phyloP scores from a whole-genome alignment of 2,888 invertebrate species.

The Cephus runcator region DNA sequence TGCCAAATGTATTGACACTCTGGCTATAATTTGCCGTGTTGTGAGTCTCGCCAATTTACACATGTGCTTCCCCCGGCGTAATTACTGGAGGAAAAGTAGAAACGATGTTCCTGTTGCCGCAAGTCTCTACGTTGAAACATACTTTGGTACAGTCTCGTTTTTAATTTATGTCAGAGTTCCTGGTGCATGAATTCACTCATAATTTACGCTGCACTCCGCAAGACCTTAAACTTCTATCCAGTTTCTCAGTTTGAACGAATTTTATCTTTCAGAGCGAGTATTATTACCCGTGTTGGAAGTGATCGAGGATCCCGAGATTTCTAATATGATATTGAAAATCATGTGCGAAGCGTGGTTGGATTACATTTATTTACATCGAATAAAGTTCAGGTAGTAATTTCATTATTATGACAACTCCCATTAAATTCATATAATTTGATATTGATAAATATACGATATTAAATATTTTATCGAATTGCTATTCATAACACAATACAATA shows the following conservation, averaged over 20 bases:
- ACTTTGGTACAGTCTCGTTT: slow-evolving; percentile 70
- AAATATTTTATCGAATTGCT: background rate
- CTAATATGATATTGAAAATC: slow-evolving; percentile 82
- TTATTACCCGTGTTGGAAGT: slow-evolving; percentile 82
- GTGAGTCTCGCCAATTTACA: slow-evolving; percentile 83
- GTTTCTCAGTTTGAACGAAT: slow-evolving; percentile 12
- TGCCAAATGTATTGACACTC: slow-evolving; percentile 76
- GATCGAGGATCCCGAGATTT: slow-evolving; percentile 77
- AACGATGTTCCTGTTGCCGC: slow-evolving; percentile 66
- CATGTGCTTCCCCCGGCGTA: slow-evolving; percentile 80
- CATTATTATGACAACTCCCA: background rate
- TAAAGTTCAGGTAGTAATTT: slow-evolving; percentile 76
- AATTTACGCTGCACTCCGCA: background rate
- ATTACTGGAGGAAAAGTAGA: slow-evolving; percentile 72
- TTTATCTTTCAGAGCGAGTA: slow-evolving; percentile 74
- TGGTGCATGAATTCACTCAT: slow-evolving; percentile 8
- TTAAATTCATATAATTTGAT: background rate
- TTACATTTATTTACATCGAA: slow-evolving; percentile 83
- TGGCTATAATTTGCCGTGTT: slow-evolving; percentile 81
- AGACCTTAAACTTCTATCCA: slow-evolving; percentile 15
- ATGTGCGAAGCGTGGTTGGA: slow-evolving; percentile 91
- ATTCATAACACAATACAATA: background rate
- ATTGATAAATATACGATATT: background rate
- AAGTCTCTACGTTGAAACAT: slow-evolving; percentile 78
- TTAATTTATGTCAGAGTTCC: slow-evolving; percentile 5